Conservation (phyloP, 2,888 invertebrate species). For the Erebia aethiops region DNA sequence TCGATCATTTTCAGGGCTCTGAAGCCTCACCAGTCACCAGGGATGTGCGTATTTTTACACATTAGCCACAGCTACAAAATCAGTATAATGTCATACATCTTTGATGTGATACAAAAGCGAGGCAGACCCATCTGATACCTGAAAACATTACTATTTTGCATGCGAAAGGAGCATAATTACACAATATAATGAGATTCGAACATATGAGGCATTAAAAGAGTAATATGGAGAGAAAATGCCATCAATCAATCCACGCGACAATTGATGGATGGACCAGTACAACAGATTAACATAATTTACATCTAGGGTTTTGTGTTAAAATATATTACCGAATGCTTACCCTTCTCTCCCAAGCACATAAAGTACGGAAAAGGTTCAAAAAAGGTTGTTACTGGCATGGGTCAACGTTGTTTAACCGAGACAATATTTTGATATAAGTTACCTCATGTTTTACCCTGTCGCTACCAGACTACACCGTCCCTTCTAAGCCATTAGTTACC, state of each 20-base stretch:
- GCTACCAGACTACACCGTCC: constrained; percentile 11
- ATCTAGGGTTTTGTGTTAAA: background rate
- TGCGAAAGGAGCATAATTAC: too few species aligned
- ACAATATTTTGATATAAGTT: constrained; percentile 6
- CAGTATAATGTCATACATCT: too few species aligned
- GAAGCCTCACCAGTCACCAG: too few species aligned
- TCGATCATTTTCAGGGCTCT: too few species aligned
- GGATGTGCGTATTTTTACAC: too few species aligned
- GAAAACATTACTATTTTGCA: background rate
- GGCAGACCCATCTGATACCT: too few species aligned
- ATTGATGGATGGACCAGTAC: constrained; percentile 1
- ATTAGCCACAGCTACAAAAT: too few species aligned
- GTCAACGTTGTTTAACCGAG: constrained; percentile 1
- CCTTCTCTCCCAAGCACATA: background rate
- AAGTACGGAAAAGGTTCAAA: background rate
- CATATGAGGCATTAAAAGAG: background rate
- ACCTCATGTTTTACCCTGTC: background rate
- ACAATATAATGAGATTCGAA: background rate
- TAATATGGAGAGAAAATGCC: background rate
- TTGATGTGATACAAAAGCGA: too few species aligned
- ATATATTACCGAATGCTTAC: too few species aligned
- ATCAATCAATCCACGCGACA: background rate
- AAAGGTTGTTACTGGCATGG: background rate
- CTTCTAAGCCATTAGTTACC: constrained; percentile 14
- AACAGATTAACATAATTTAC: background rate